Conservation (phyloP, 2,888 invertebrate species). For the Euphydryas editha region DNA sequence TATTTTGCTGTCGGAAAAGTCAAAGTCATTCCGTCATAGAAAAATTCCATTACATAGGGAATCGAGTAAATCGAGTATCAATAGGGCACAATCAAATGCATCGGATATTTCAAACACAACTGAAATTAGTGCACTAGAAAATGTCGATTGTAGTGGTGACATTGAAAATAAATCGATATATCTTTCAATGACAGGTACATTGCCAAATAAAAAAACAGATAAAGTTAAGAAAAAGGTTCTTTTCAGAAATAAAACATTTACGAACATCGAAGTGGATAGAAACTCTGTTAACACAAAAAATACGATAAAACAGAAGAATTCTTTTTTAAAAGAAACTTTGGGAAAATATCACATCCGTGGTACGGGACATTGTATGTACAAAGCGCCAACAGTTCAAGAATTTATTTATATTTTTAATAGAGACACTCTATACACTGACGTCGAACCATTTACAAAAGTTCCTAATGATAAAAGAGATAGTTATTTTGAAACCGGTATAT, state of each 20-base stretch:
- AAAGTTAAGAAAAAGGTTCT: constrained; percentile 67
- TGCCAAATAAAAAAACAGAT: constrained; percentile 66
- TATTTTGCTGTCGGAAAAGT: constrained; percentile 74
- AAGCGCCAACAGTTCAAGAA: constrained; percentile 72
- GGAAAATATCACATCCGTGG: constrained; percentile 77
- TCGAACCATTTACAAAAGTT: constrained; percentile 63
- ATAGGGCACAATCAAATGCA: constrained; percentile 64
- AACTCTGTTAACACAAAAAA: constrained; percentile 64
- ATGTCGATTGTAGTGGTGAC: constrained; percentile 73
- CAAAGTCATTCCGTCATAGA: constrained; percentile 72
- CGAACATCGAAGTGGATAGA: constrained; percentile 75
- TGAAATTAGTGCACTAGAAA: constrained; percentile 76
- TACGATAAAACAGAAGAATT: constrained; percentile 64
- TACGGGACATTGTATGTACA: constrained; percentile 77
- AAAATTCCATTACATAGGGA: constrained; percentile 49
- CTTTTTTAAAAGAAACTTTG: constrained; percentile 71
- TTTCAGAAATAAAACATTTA: constrained; percentile 79
- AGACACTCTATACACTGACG: constrained; percentile 68
- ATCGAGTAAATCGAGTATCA: constrained; percentile 56
- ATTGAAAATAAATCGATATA: constrained; percentile 63
- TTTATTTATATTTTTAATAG: constrained; percentile 78
- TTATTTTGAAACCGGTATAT: constrained; percentile 77
- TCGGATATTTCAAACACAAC: constrained; percentile 70
- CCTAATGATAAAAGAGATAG: constrained; percentile 63
- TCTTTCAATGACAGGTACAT: constrained; percentile 72